Percentiles rank a stretch among this genome's conserved stretches.
phyloP scores from a whole-genome alignment of 2,888 invertebrate genomes.

The Eupithecia subumbrata region DNA sequence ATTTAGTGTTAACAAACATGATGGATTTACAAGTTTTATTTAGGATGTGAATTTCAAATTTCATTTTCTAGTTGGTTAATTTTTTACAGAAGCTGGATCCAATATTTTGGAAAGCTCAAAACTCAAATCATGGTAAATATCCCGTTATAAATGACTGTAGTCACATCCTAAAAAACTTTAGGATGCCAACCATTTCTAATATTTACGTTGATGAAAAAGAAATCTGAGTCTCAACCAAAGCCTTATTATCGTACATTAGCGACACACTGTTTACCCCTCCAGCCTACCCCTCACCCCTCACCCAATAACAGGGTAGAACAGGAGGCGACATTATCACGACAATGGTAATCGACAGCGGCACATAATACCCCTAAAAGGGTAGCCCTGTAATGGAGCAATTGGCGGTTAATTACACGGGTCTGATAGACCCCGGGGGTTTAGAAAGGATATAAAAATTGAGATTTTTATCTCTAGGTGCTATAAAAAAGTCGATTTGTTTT shows the following conservation, averaged over 20 bases:
- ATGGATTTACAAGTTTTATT: no score
- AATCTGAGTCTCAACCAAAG: background rate
- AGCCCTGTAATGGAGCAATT: slow-evolving; percentile 64
- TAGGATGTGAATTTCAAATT: no score
- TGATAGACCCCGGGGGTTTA: slow-evolving; percentile 24
- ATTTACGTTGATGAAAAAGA: slow-evolving; percentile 7
- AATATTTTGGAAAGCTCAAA: no score
- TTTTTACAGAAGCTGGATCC: no score
- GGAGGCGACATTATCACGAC: slow-evolving; percentile 53
- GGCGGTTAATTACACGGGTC: slow-evolving; percentile 63
- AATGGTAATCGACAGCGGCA: slow-evolving; percentile 65
- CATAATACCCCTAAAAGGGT: slow-evolving; percentile 66
- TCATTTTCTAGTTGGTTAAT: no score
- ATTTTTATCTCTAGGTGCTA: slow-evolving; percentile 9
- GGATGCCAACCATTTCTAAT: background rate
- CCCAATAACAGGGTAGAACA: slow-evolving; percentile 46
- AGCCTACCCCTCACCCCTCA: slow-evolving; percentile 25
- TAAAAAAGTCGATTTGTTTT: background rate
- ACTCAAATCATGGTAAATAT: no score
- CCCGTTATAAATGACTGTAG: no score
- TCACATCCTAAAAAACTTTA: background rate
- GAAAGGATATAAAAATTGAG: slow-evolving; percentile 18
- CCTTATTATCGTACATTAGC: slow-evolving; percentile 22
- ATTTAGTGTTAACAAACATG: no score
- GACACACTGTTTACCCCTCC: slow-evolving; percentile 13